phyloP scores from a whole-genome alignment of 92 coral and sea anemone species.

The Ricordea florida region DNA sequence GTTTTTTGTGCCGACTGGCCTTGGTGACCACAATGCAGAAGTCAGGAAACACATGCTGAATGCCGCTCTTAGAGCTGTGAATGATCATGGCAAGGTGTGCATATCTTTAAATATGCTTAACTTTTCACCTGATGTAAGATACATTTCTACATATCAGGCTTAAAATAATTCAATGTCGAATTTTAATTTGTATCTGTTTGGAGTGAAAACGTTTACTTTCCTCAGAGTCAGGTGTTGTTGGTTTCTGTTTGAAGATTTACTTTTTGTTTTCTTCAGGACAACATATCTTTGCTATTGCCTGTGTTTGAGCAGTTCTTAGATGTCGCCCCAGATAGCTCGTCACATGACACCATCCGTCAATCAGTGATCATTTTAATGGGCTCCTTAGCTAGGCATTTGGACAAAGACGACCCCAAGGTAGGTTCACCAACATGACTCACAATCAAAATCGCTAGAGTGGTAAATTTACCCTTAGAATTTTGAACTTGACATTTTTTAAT shows the following conservation, averaged over 20 bases:
- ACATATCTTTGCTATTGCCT: conserved; percentile 72
- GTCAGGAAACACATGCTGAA: conserved; percentile 88
- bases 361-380: conserved; percentile 98
- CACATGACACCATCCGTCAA: conserved; percentile 91
- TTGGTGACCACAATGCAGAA: conserved; percentile 86
- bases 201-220: not conserved
- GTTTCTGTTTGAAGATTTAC: not conserved
- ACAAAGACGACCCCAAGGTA: conserved; percentile 95
- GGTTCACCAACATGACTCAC: too few species aligned
- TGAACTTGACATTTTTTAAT: too few species aligned
- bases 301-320: conserved; percentile 95
- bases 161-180: not conserved
- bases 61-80: conserved; percentile 88
- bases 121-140: not conserved
- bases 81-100: conserved; percentile 92
- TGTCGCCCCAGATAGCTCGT: conserved; percentile 86
- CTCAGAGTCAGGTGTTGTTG: too few species aligned
- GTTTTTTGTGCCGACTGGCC: conserved; percentile 94
- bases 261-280: conserved; percentile 53
- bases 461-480: too few species aligned
- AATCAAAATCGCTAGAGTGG: too few species aligned
- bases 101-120: not conserved
- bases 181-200: not conserved
- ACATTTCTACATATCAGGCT: not conserved
- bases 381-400: conserved; percentile 92